A percentile compares a stretch with the other conserved stretches of the same genome.
Conservation (phyloP, 1,140 invertebrate species). For the Sarcophaga bullata region DNA sequence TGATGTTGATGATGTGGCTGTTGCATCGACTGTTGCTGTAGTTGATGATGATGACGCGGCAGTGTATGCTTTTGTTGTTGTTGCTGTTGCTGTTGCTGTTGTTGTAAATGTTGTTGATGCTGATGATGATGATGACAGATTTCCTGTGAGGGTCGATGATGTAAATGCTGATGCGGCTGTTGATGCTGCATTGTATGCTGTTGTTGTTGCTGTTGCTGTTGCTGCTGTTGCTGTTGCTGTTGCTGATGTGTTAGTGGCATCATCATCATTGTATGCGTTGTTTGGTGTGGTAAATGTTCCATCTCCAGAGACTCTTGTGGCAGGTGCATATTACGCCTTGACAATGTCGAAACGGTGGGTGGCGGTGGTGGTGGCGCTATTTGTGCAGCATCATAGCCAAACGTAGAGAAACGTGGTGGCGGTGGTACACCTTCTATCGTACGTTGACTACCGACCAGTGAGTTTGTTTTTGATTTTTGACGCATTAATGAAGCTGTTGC, state of each 20-base stretch:
- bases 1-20: conserved; percentile 47
- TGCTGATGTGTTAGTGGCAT: conserved; percentile 49
- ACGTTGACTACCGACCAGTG: conserved; percentile 48
- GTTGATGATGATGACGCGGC: conserved; percentile 49
- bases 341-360: conserved; percentile 48
- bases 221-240: conserved; percentile 41
- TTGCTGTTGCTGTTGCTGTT: conserved; percentile 45
- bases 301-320: conserved; percentile 51
- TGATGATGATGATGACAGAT: conserved; percentile 43
- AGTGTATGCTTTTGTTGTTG: conserved; percentile 8
- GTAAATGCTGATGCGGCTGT: conserved; percentile 28
- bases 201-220: too few species aligned
- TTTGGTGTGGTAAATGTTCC: conserved; percentile 63
- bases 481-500: conserved; percentile 60
- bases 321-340: conserved; percentile 55
- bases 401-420: conserved; percentile 61
- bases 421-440: conserved; percentile 50
- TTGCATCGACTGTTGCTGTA: conserved; percentile 43
- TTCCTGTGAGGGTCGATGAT: conserved; percentile 34
- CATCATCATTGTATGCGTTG: conserved; percentile 35
- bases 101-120: conserved; percentile 52
- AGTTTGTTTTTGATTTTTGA: conserved; percentile 60
- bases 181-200: too few species aligned
- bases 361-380: conserved; percentile 39
- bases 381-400: conserved; percentile 57